These are phyloP conservation scores for Tolmerus cingulatus DNA, from an alignment of 2,888 invertebrate species.

Conservation along the genomic window DNA sequence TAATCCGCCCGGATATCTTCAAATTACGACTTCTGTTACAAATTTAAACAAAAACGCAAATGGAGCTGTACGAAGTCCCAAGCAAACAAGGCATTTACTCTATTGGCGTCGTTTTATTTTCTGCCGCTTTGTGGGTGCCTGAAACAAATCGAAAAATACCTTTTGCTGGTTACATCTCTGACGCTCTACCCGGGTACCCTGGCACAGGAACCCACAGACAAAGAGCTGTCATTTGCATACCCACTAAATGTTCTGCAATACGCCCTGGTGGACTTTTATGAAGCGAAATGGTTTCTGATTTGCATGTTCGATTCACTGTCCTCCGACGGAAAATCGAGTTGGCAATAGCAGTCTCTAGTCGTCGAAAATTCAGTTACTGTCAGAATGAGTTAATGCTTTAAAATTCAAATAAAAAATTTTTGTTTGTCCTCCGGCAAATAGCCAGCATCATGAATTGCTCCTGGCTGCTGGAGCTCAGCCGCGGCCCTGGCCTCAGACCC, in stretches of 20 bases:
- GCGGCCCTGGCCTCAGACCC: not conserved
- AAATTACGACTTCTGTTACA: conserved; percentile 26
- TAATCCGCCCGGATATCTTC: conserved; percentile 26
- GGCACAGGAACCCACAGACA: conserved; percentile 6
- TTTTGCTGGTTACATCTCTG: conserved; percentile 26
- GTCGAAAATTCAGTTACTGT: conserved; percentile 41
- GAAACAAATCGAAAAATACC: conserved; percentile 42
- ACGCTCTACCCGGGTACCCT: not conserved
- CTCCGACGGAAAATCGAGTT: conserved; percentile 39
- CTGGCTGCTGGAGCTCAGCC: not conserved
- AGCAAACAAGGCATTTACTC: conserved; percentile 31
- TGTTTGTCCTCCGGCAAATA: conserved; percentile 12
- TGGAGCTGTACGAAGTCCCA: not conserved
- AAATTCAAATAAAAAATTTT: conserved; percentile 20
- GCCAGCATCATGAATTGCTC: not conserved
- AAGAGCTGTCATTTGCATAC: conserved; percentile 41
- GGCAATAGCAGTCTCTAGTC: conserved; percentile 29
- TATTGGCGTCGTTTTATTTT: conserved; percentile 28
- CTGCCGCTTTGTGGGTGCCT: conserved; percentile 29
- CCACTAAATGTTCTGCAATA: conserved; percentile 38
- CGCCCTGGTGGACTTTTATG: conserved; percentile 35
- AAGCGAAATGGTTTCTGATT: conserved; percentile 42
- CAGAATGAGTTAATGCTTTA: conserved; percentile 37
- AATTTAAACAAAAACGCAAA: conserved; percentile 32
- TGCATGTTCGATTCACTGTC: conserved; percentile 42